Base-by-base conservation (phyloP, 2,113 vertebrate species). In the Pachyramphus minor region DNA sequence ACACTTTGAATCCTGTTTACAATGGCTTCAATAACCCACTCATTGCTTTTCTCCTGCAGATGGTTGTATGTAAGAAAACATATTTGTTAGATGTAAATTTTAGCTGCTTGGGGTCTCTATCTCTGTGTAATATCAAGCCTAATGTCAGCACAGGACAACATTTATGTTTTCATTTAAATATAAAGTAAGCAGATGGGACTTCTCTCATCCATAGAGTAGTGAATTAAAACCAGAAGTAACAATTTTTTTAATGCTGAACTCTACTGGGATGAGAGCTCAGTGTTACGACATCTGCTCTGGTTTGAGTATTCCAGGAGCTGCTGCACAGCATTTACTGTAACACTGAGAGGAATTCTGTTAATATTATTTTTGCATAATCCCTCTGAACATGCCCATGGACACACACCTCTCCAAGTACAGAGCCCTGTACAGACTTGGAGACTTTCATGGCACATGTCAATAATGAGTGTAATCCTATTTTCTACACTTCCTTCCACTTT, bases 111-210 rank as follows among this genome's bases (percentile, higher is more conserved):
- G 88, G 87, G 87, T 92, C 89, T 84, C 59, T 74, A 1, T 77
- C 67, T 80, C 59, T 83, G 19, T 44, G 33, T 66, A 83, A 30
- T 84, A 92, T 62, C 67, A 35, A 89, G 69, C 64, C 81, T 91
- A 95, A 90, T 86, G 89, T 89, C 88, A 94, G 89, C 72, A 91
- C 58, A 95, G 91, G 95, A 89, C 74, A 92, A 93, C 93, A 83
- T 88, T 96, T 90, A 92, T 89, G 66, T 91, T 95, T 96, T 84
- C 66, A 93, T 95, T 96, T 91, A 55, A 91, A 95, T 91, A 89
- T 81, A 90, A 94, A 95, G 84, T 80, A 94, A 96, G 89, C 95
- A 97, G 86, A 96, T 92, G 94, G 87, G 94, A 93, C 80, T 94
- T 89, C 79, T 84, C 82, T 91, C 84, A 91, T 95, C 81, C 88